Conservation (phyloP, 2,888 invertebrate genomes). For the Gymnocheta viridis region DNA sequence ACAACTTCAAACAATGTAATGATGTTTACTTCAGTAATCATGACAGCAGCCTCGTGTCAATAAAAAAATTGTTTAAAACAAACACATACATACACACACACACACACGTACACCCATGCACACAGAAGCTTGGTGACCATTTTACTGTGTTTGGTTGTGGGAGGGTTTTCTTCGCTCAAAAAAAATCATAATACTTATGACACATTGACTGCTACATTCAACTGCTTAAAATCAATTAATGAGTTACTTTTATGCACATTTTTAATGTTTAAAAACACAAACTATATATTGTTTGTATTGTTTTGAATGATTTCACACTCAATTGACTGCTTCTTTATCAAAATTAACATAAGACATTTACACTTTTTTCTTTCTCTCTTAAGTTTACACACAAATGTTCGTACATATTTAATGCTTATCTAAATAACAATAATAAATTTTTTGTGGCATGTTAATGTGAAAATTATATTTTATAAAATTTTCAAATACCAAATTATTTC, state of each 20-base stretch:
- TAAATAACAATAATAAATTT: not conserved
- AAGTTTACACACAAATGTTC: not conserved
- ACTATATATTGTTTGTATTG: not conserved
- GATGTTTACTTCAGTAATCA: not conserved
- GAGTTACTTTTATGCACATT: not conserved
- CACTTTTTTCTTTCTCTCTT: not conserved
- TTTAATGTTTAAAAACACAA: not conserved
- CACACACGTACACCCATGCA: not conserved
- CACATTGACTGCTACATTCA: conserved; percentile 18
- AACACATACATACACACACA: not conserved
- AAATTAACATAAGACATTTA: not conserved
- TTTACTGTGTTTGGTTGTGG: no score
- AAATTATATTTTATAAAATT: not conserved
- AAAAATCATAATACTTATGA: no score
- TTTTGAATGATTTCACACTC: no score
- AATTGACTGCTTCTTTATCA: not conserved
- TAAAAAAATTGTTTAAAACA: not conserved
- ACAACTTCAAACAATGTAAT: conserved; percentile 4
- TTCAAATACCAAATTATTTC: conserved; percentile 34
- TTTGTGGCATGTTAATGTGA: conserved; percentile 5
- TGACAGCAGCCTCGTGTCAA: conserved; percentile 23
- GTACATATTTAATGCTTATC: conserved; percentile 1
- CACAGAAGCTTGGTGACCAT: no score
- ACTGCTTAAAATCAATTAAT: not conserved
- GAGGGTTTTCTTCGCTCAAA: no score